phyloP scores from a whole-genome alignment of 2,888 invertebrate species.

The Cabera pusaria region DNA sequence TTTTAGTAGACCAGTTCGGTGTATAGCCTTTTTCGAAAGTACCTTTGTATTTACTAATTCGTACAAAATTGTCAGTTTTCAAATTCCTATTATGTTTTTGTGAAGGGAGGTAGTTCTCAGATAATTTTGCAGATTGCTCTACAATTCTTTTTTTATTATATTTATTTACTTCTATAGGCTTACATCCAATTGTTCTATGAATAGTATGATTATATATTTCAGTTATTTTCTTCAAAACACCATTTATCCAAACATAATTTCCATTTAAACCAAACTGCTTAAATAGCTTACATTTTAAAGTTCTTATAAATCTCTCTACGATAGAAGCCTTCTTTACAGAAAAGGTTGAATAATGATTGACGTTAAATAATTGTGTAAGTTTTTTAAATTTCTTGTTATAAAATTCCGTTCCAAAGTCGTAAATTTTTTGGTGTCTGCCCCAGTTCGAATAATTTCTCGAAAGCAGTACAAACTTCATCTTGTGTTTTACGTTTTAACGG shows the following conservation, averaged over 20 bases:
- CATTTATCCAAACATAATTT: background rate
- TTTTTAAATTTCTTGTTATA: background rate
- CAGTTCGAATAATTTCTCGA: background rate
- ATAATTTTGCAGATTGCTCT: background rate
- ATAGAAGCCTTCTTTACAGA: conserved; percentile 13
- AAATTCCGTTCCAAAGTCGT: conserved; percentile 5
- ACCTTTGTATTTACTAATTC: conserved; percentile 26
- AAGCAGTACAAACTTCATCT: conserved; percentile 1
- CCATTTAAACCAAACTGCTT: background rate
- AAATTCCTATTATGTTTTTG: background rate
- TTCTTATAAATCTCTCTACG: conserved; percentile 24
- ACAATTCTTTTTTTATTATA: background rate
- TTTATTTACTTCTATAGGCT: conserved; percentile 2
- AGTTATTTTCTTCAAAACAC: background rate
- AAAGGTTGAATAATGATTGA: conserved; percentile 9
- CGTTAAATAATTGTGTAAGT: background rate
- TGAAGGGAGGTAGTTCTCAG: too few relatives aligned
- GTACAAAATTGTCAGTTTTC: conserved; percentile 4
- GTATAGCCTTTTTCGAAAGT: conserved; percentile 36
- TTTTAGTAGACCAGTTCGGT: conserved; percentile 34
- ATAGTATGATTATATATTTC: conserved; percentile 2
- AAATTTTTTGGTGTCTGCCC: conserved; percentile 1
- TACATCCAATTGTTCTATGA: background rate
- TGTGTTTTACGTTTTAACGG: conserved; percentile 10
- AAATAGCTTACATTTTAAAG: conserved; percentile 1